Conservation (phyloP, 1,140 invertebrate genomes). For the Magallana ariakensis region DNA sequence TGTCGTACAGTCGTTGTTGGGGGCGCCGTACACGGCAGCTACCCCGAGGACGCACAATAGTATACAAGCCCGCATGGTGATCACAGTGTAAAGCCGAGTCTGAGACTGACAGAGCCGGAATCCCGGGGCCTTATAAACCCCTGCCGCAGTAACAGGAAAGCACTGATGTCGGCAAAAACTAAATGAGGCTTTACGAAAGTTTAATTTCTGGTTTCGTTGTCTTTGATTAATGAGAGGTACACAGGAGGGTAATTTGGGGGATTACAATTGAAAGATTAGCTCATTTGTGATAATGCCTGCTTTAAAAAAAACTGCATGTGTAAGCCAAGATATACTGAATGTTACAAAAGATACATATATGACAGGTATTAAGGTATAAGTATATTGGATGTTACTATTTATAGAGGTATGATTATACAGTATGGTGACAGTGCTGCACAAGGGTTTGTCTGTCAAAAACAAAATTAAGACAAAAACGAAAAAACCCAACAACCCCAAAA, state of each 20-base stretch:
- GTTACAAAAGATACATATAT: too few species aligned
- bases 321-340: too few species aligned
- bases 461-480: too few species aligned
- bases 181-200: conserved; percentile 25
- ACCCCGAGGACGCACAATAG: not conserved
- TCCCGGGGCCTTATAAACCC: not conserved
- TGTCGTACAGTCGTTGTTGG: conserved; percentile 11
- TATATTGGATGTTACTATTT: too few species aligned
- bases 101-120: not conserved
- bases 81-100: not conserved
- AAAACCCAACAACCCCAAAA: too few species aligned
- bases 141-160: not conserved
- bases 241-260: not conserved
- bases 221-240: conserved; percentile 11
- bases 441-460: too few species aligned
- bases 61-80: conserved; percentile 16
- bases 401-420: too few species aligned
- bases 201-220: not conserved
- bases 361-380: too few species aligned
- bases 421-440: too few species aligned
- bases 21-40: not conserved
- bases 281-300: too few species aligned
- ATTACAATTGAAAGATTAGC: too few species aligned
- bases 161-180: conserved; percentile 26
- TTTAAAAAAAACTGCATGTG: too few species aligned